Base-by-base conservation (phyloP, 2,888 invertebrate genomes). In the Tenthredo notha region DNA sequence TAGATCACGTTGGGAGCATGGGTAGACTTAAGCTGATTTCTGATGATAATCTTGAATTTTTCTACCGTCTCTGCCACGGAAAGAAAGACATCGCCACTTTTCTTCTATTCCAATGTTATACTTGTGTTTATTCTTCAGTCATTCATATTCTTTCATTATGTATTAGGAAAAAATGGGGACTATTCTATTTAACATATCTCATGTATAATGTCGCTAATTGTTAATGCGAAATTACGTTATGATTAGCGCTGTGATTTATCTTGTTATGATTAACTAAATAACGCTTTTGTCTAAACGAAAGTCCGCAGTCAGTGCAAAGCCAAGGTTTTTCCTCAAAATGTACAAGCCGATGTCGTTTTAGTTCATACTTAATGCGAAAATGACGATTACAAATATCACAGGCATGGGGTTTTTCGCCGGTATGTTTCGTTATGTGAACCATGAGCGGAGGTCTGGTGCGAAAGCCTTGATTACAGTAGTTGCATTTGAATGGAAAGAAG, bases 401-500 rank as follows among this genome's bases (percentile, higher is more conserved):
- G 0, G 93, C 94, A 92, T 95, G 95, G 9, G 96, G 95, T 87
- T 95, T 94, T 89, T 95, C 96, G 3, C 95, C 96, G 0, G 95
- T 95, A 90, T 96, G 96, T 84, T 94, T 94, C 1, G 95, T 94
- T 0, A 94, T 91, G 90, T 96, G 96, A 2, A 95, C 92, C 86
- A 94, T 90, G 37, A 96, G 92, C 0, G 95, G 94, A 1, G 95
- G 94, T 65, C 95, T 94, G 50, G 95, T 94, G 2, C 95, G 93
- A 91, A 96, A 96, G 82, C 94, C 94, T 82, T 95, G 95, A 40
- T 94, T 94, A 91, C 96, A 96, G 86, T 95, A 94, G 0, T 94
- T 94, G 91, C 96, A 96, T 29, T 93, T 93, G 90, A 94, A 94
- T 1, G 96, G 95, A 86, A 94, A 95, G 75, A 92, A 92, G 86